phyloP scores from a whole-genome alignment of 2,113 vertebrate species.

The Excalfactoria chinensis region DNA sequence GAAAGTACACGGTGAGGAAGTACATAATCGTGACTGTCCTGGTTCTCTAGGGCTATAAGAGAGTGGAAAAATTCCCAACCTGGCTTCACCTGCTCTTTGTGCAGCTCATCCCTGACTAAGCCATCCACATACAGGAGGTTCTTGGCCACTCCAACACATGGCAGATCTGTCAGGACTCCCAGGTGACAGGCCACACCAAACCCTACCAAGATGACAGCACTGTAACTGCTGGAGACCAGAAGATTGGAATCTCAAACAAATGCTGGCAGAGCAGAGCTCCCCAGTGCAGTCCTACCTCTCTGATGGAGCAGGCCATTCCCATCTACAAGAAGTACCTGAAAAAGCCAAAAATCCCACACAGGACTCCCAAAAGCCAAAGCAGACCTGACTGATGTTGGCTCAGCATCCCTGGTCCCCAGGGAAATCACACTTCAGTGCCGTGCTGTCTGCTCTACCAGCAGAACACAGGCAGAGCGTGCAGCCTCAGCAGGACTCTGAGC shows the following conservation, averaged over 20 bases:
- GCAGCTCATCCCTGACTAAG: constrained; percentile 80
- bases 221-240: background rate
- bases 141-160: constrained; percentile 94
- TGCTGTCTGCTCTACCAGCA: rapidly evolving
- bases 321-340: constrained; percentile 92
- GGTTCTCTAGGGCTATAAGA: background rate
- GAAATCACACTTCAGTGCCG: background rate
- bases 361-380: rapidly evolving
- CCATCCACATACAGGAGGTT: constrained; percentile 94
- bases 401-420: background rate
- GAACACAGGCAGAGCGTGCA: rapidly evolving
- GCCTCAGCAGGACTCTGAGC: background rate
- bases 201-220: constrained; percentile 66
- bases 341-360: background rate
- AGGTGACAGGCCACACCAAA: constrained; percentile 96
- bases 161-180: constrained; percentile 87
- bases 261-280: background rate
- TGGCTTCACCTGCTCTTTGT: constrained; percentile 85
- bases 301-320: constrained; percentile 95
- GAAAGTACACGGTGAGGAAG: background rate
- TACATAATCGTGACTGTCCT: rapidly evolving
- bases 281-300: constrained; percentile 80
- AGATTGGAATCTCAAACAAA: background rate
- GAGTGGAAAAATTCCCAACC: background rate
- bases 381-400: background rate